phyloP scores from a whole-genome alignment of 2,113 vertebrate species.

The Ramphastos sulfuratus region DNA sequence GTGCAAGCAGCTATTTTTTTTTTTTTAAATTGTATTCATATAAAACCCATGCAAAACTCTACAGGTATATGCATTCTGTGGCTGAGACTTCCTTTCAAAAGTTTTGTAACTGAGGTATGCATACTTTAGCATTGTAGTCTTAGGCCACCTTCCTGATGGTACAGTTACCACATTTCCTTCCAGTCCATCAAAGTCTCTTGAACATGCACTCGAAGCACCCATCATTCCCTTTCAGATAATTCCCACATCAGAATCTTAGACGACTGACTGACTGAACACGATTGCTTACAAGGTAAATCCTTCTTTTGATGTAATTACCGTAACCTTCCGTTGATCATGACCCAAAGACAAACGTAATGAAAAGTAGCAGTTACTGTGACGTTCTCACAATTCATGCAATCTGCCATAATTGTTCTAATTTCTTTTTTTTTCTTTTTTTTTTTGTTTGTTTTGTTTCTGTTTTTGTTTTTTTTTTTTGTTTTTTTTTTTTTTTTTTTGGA shows the following conservation, averaged over 20 bases:
- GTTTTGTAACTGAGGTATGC: conserved; percentile 99
- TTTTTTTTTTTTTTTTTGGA: conserved; percentile 89
- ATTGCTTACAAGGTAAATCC: conserved; percentile 88
- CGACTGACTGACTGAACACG: conserved; percentile 81
- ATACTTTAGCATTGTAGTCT: conserved; percentile 94
- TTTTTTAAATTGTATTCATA: conserved; percentile 97
- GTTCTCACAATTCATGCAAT: conserved; percentile 94
- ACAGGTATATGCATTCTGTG: conserved; percentile 99
- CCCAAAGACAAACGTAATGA: conserved; percentile 90
- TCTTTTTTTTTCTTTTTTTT: conserved; percentile 76
- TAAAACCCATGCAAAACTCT: conserved; percentile 99
- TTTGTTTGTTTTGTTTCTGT: conserved; percentile 63
- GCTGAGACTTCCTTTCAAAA: conserved; percentile 97
- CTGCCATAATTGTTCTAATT: conserved; percentile 93
- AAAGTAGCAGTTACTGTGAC: conserved; percentile 91
- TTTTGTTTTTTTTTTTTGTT: conserved; percentile 75
- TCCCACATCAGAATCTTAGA: conserved; percentile 89
- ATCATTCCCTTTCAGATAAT: conserved; percentile 89
- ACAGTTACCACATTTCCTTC: conserved; percentile 86
- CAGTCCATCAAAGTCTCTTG: conserved; percentile 93
- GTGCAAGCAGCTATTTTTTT: conserved; percentile 99
- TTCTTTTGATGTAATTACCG: conserved; percentile 83
- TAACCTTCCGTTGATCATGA: conserved; percentile 87
- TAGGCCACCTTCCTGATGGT: conserved; percentile 91
- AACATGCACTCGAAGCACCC: conserved; percentile 92